Base-by-base conservation (phyloP, 2,113 vertebrate genomes). In the Carettochelys insculpta region DNA sequence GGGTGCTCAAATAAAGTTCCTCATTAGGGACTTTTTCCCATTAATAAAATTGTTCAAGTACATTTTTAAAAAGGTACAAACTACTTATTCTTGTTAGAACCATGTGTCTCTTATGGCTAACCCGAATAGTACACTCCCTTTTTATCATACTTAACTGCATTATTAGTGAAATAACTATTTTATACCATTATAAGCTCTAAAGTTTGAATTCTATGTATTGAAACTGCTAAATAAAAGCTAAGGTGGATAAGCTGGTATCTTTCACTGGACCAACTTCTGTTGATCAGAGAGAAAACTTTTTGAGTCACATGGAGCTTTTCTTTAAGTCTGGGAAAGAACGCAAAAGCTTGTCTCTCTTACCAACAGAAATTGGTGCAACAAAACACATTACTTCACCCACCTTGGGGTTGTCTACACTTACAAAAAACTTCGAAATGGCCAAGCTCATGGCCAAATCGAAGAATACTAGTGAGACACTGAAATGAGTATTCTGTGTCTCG, bases 11-110 rank as follows among this genome's bases (percentile, higher is more conserved):
- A 82, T 20, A 92, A 85, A 68, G 17, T 56, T 85, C 77, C 56
- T 78, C 90, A 90, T 94, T 94, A 92, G 81, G 58, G 58, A 14
- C 43, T 89, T 89, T 90, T 52, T 90, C 89, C 5, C 8, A 16
- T 20, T 34, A 3, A 1, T n/a, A 53, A 85, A 50, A 45, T 80
- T 22, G 5, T 20, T 73, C 0, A 1, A 4, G 13, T 38, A 73
- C 11, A 90, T 51, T 50, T n/a, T 8, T 3, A 4, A 68, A 85
- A 86, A 45, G 56, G 31, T 68, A 68, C 34, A 90, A 88, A 29
- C 13, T 79, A 87, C n/a, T 73, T 31, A 25, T 76, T 92, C 71
- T 86, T 85, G 27, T 80, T 90, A 82, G 11, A 85, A 25, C 53
- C 17, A 13, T 82, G 88, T 90, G 12, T 58, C 71, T 61, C 31